These are phyloP conservation scores for Dicaeum eximium DNA, from an alignment of 2,113 vertebrate genomes.

Conservation along the genomic window DNA sequence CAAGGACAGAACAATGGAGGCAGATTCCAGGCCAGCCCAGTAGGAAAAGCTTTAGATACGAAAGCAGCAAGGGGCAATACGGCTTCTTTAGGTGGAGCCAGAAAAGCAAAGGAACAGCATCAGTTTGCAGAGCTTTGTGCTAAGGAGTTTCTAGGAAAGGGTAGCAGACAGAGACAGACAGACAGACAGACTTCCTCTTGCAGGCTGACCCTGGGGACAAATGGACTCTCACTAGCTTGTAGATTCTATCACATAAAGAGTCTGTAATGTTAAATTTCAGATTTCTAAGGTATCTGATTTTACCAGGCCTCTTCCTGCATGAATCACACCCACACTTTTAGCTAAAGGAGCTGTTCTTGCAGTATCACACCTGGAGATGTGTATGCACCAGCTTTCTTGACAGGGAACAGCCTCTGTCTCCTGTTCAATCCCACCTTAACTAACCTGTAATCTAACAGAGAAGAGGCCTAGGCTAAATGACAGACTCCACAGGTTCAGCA, in stretches of 20 bases:
- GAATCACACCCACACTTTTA: not conserved
- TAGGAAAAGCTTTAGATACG: conserved; percentile 9
- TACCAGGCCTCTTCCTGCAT: not conserved
- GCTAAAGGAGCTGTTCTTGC: not conserved
- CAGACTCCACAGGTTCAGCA: conserved; percentile 56
- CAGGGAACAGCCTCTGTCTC: not conserved
- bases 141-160: conserved; percentile 38
- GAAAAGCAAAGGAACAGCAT: conserved; percentile 36
- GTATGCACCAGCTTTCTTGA: not conserved
- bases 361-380: not conserved
- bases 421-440: not conserved
- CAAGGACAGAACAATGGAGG: conserved; percentile 39
- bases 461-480: conserved; percentile 18
- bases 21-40: conserved; percentile 42
- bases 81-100: conserved; percentile 1
- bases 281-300: not conserved
- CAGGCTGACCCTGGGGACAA: conserved; percentile 44
- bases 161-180: not conserved
- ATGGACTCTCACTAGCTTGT: not conserved
- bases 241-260: not conserved
- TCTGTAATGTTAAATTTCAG: not conserved
- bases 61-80: conserved; percentile 9
- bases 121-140: conserved; percentile 41
- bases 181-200: conserved; percentile 18
- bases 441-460: not conserved